Conservation (phyloP, 2,888 invertebrate species). For the Aethes cnicana region DNA sequence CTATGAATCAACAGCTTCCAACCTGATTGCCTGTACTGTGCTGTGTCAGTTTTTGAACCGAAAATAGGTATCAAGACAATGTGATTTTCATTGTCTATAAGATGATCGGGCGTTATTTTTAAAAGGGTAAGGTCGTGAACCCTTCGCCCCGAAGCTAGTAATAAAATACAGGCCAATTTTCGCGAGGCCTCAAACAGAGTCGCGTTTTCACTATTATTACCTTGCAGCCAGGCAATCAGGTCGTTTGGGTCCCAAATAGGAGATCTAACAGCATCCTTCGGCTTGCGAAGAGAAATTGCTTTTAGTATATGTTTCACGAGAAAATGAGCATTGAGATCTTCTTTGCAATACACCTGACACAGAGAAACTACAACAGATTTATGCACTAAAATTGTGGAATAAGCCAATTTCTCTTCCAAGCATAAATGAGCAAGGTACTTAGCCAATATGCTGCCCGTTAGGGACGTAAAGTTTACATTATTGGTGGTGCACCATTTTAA, state of each 20-base stretch:
- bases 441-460: background rate
- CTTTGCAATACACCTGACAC: background rate
- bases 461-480: background rate
- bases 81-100: background rate
- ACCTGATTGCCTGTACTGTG: background rate
- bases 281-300: background rate
- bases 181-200: background rate
- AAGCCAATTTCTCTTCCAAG: conserved; percentile 14
- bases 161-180: background rate
- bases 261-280: background rate
- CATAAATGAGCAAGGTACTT: conserved; percentile 17
- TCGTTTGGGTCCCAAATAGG: background rate
- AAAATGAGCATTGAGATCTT: conserved; percentile 14
- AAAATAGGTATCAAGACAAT: background rate
- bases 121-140: background rate
- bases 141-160: background rate
- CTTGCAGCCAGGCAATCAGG: background rate
- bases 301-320: conserved; percentile 1
- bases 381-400: conserved; percentile 2
- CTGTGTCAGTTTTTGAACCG: background rate
- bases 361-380: conserved; percentile 14
- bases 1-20: background rate
- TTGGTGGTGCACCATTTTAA: background rate
- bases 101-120: background rate
- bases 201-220: background rate